phyloP scores from a whole-genome alignment of 1,140 invertebrate species.

The Lineus longissimus region DNA sequence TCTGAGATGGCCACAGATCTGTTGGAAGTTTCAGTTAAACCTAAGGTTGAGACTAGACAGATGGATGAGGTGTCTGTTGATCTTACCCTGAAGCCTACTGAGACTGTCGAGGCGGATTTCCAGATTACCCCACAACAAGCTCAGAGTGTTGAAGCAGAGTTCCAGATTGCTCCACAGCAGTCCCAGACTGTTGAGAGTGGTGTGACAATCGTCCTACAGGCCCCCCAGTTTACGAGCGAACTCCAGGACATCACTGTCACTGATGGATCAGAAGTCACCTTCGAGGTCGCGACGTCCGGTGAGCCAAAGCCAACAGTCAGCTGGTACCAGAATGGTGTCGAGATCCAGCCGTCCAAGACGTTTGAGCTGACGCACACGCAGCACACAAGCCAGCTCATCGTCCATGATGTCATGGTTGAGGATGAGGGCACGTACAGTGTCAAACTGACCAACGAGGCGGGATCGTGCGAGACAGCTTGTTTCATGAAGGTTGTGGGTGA shows the following conservation, averaged over 20 bases:
- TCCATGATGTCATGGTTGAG: conserved; percentile 44
- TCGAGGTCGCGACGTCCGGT: conserved; percentile 41
- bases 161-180: too few species aligned
- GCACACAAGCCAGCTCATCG: conserved; percentile 33
- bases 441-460: conserved; percentile 42
- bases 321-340: conserved; percentile 47
- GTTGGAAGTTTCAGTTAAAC: too few species aligned
- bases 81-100: background rate
- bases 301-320: conserved; percentile 35
- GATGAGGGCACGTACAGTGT: conserved; percentile 51
- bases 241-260: conserved; percentile 42
- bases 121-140: too few species aligned
- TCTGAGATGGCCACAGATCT: too few species aligned
- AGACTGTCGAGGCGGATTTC: background rate
- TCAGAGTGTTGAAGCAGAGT: too few species aligned
- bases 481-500: conserved; percentile 48
- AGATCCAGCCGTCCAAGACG: conserved; percentile 37
- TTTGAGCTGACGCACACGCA: conserved; percentile 39
- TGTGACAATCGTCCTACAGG: too few species aligned
- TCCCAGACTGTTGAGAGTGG: too few species aligned
- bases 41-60: too few species aligned
- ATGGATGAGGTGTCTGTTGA: background rate
- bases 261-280: conserved; percentile 32
- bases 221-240: conserved; percentile 39
- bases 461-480: conserved; percentile 39